Evolutionary conservation across 1,140 invertebrate genomes (phyloP).

Genomic region (Brachionus koreanus): DNA sequence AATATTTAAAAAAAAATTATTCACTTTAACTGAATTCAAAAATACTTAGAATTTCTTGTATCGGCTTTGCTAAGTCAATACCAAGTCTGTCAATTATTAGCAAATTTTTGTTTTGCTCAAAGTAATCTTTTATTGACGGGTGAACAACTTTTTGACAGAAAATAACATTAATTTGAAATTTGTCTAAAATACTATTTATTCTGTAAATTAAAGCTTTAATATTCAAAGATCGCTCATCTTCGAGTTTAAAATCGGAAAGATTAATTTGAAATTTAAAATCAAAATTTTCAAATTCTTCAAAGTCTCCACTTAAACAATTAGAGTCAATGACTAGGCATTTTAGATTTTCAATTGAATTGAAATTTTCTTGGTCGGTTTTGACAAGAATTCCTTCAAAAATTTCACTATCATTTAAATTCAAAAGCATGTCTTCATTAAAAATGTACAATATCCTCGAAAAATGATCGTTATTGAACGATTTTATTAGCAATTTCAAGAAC

Average conservation of each 20-base stretch:
- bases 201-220: background rate
- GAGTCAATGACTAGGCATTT: background rate
- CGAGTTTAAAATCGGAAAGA: background rate
- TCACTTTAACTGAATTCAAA: background rate
- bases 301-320: slow-evolving; percentile 6
- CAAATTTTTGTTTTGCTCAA: background rate
- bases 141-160: slow-evolving; percentile 34
- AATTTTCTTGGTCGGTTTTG: background rate
- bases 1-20: background rate
- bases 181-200: background rate
- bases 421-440: background rate
- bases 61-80: background rate
- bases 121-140: background rate
- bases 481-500: background rate
- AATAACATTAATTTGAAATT: background rate
- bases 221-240: background rate
- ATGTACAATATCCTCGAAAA: slow-evolving; percentile 15
- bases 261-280: slow-evolving; percentile 25
- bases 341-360: background rate
- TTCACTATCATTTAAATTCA: background rate
- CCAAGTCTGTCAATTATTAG: background rate
- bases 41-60: background rate
- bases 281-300: slow-evolving; percentile 1
- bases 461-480: slow-evolving; percentile 2
- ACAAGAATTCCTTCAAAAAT: background rate